Evolutionary conservation across 2,888 invertebrate species (phyloP), one percentile per base, ranked within the genome.

Genomic region (Prosapia bicincta): DNA sequence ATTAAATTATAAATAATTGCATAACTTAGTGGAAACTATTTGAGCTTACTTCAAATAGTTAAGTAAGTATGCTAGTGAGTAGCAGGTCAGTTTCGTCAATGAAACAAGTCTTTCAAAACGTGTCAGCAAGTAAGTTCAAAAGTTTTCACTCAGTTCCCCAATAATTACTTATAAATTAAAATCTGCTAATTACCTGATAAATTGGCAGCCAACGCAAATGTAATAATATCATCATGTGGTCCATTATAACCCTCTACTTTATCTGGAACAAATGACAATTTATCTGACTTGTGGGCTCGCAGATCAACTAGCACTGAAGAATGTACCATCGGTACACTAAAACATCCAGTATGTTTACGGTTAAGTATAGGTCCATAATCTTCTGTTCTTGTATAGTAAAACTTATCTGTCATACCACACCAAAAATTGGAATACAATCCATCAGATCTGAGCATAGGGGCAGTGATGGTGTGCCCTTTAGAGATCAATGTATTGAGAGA

Each of bases 371-470:
- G 90, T 81, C 92, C 90, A 83, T 98, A 99, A 67, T 93, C 91
- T 5, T 94, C 92, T 0, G 96, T 94, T 81, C 97, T 88, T 79
- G 89, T 85, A 83, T 96, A 96, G 83, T 97, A 94, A 83, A 93
- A 96, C 78, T 93, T 89, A 0, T 90, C 87, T 0, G 93, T 91
- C 94, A 98, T 97, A 3, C 93, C 98, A 81, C 94, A 94, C 98
- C 98, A 99, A 85, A 96, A 99, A 85, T 99, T 99, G 23, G 96
- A 96, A 84, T 98, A 98, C 43, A 94, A 85, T 15, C 94, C 93
- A 77, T 95, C 93, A 0, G 97, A 94, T 73, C 90, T 87, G 30
- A 98, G 86, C 92, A 98, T 91, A 0, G 98, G 98, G 0, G 96
- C 92, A 2, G 92, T 90, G 10, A 97, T 87, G 2, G 90, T 87